Conservation (phyloP, 2,797 vertebrate genomes). For the Clarias laeviceps region DNA sequence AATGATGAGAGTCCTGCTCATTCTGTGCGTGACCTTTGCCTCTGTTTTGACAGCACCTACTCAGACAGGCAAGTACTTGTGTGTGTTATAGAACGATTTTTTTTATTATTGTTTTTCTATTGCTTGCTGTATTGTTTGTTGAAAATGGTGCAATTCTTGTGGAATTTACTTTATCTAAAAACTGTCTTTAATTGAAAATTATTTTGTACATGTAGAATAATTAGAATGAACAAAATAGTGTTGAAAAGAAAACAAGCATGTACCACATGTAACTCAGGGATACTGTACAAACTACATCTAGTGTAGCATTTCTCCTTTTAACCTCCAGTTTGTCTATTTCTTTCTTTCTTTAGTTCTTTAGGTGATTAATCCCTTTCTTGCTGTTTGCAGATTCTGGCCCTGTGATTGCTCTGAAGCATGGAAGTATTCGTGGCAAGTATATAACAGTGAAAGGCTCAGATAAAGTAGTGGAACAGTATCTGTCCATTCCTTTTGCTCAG, state of each 20-base stretch:
- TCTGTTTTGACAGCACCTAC: conserved; percentile 50
- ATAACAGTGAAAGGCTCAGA: conserved; percentile 69
- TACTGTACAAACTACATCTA: not conserved
- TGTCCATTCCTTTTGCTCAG: conserved; percentile 75
- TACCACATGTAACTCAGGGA: not conserved
- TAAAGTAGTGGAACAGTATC: conserved; percentile 66
- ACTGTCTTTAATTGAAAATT: too few species aligned
- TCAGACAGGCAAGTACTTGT: conserved; percentile 63
- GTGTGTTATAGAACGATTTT: not conserved
- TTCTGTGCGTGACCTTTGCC: conserved; percentile 58
- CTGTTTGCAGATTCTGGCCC: conserved; percentile 48
- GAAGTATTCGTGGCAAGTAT: conserved; percentile 68
- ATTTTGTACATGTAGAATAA: not conserved
- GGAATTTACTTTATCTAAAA: not conserved
- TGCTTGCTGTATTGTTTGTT: not conserved
- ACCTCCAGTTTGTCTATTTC: not conserved
- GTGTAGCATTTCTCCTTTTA: not conserved
- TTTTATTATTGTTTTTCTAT: not conserved
- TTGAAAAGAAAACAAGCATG: not conserved
- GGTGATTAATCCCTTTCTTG: not conserved
- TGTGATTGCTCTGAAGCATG: conserved; percentile 67
- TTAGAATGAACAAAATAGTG: not conserved
- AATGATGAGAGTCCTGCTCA: conserved; percentile 60
- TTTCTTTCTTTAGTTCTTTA: not conserved
- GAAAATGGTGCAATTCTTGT: not conserved